Evolutionary conservation across 2,113 vertebrate species (phyloP), one percentile per base, ranked within the genome.

Genomic region (Pelvicachromis taeniatus): DNA sequence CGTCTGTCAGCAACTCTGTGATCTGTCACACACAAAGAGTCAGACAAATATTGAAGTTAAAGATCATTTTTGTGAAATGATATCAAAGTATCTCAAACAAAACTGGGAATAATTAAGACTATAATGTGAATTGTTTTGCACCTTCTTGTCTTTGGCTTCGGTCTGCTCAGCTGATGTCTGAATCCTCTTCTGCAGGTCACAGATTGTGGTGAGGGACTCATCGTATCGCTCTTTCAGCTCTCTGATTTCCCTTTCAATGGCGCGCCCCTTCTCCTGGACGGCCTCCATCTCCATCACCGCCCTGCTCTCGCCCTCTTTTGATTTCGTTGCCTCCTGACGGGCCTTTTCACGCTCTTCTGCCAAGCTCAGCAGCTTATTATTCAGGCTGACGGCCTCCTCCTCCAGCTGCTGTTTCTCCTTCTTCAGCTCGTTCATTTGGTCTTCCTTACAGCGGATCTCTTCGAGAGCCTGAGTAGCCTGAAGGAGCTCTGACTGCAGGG

Each of bases 81-180:
- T 1, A 63, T 38, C 59, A 63, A 63, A 63, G 6, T 8, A 3
- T 13, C 42, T 33, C 45, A 33, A 52, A 75, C 13, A 10, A 52
- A 75, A 52, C 45, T 52, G 48, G 45, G 45, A 75, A 75, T 29
- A 50, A 13, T 31, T 50, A 12, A 29, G 42, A 31, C 26, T 5
- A 50, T 50, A 31, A 10, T 31, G 42, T 12, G 68, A 75, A 75
- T 31, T 75, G n/a, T 19, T 33, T 13, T 80, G 77, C 90, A 99
- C 99, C 98, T 99, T 98, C 89, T 97, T 98, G 90, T 99, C 98
- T 95, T 99, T 99, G 14, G 97, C 96, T 88, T 99, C 97, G 3
- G 98, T 97, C 89, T 99, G 97, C 89, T 97, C 95, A 1, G 97
- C 96, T 2, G 98, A 99, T 1, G 95, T 95, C 91, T 98, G 97